Evolutionary conservation across 2,113 vertebrate species (phyloP).

Genomic region (Coptodon rendalli): DNA sequence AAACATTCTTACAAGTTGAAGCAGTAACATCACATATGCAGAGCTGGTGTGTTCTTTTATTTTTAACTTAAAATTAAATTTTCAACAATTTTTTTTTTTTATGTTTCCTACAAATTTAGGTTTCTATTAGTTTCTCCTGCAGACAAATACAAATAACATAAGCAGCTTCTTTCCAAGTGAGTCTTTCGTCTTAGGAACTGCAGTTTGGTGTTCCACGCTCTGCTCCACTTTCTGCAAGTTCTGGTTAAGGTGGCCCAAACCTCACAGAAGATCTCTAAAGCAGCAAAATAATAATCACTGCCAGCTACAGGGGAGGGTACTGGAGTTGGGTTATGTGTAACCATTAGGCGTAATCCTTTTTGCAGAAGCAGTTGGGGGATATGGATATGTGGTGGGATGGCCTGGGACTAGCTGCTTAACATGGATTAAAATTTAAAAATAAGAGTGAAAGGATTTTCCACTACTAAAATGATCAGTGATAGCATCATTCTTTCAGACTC

Average conservation of each 20-base stretch:
- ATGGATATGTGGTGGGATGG: neutral
- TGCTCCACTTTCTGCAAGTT: neutral
- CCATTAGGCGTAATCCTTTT: neutral
- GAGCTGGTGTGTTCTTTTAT: neutral
- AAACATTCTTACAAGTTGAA: neutral
- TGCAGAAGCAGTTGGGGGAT: neutral
- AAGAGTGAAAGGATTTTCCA: neutral
- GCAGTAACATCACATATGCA: neutral
- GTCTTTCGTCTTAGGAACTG: neutral
- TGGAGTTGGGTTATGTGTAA: neutral
- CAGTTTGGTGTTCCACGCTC: rapidly evolving
- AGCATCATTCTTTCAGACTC: neutral
- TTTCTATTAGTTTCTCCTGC: neutral
- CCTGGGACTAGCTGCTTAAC: neutral
- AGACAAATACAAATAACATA: neutral
- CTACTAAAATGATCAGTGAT: neutral
- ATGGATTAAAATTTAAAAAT: neutral
- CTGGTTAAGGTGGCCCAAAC: rapidly evolving
- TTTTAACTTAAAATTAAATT: neutral
- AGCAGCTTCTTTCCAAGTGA: neutral
- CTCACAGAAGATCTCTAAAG: neutral
- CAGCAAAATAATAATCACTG: neutral
- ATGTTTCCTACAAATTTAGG: neutral
- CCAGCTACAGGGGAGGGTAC: neutral
- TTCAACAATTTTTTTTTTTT: neutral